Percentiles rank a stretch among this genome's conserved stretches.
phyloP scores from a whole-genome alignment of 2,888 invertebrate species.

The Seira sanloemensis region DNA sequence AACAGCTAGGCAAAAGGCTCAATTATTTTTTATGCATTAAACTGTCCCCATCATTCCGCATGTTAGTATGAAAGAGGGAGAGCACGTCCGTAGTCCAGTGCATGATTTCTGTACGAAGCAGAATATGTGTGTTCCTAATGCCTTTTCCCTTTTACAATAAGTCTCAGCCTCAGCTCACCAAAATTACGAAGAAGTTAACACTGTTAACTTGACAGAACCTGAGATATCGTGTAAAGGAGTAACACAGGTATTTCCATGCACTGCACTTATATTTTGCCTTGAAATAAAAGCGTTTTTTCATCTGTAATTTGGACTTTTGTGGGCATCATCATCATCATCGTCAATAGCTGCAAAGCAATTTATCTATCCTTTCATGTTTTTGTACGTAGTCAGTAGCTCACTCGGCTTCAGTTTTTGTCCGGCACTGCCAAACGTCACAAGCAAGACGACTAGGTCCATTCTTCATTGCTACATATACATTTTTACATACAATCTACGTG shows the following conservation, averaged over 20 bases:
- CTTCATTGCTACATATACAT: no score
- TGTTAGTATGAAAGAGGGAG: not conserved
- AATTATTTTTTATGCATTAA: not conserved
- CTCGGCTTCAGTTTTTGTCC: slow-evolving; percentile 7
- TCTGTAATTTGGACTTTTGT: slow-evolving; percentile 8
- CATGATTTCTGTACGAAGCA: not conserved
- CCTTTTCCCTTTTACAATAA: not conserved
- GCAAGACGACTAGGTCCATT: no score
- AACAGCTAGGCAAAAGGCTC: not conserved
- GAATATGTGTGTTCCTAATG: no score
- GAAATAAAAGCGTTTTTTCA: not conserved
- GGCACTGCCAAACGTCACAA: no score
- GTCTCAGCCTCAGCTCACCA: no score
- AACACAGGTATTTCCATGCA: no score
- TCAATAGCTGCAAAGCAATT: not conserved
- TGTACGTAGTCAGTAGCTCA: not conserved
- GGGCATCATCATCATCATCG: not conserved
- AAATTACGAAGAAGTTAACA: not conserved
- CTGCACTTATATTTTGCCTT: not conserved
- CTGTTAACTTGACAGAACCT: no score
- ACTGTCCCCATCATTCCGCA: not conserved
- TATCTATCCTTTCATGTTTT: slow-evolving; percentile 13
- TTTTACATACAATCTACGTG: no score
- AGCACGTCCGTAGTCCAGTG: not conserved
- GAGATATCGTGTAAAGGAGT: no score